Base-by-base conservation (phyloP, 2,888 invertebrate genomes). In the Agrotis puta region DNA sequence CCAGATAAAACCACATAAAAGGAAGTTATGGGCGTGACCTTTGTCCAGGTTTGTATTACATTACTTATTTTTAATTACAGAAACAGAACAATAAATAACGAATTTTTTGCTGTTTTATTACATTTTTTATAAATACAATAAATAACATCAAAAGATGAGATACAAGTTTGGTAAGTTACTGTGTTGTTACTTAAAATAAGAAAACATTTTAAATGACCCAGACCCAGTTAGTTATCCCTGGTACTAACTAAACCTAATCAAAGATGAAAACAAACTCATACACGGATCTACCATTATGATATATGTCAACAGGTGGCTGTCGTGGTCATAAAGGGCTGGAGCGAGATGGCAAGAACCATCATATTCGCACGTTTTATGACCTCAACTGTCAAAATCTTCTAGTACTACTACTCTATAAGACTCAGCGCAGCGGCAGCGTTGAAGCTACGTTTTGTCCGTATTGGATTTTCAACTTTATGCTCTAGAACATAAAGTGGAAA, bases 201-300 rank as follows among this genome's bases (percentile, higher is more conserved):
- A 58, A 48, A 71, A 74, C 51, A 50, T 16, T 66, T 50, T n/a
- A 66, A 27, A 77, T 77, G 54, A 67, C 59, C 45, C 81, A 62
- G 22, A 39, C 63, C 73, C 71, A 54, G 74, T 84, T 85, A 83
- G 84, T 82, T 70, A n/a, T 50, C 54, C 56, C 72, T 70, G 14
- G 11, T 67, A 66, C 48, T 74, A 48, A 33, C n/a, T 54, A 59
- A 48, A 73, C 70, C 27, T 59, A 77, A 62, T 56, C 50, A 64
- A 74, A 66, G 69, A 79, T 79, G 61, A 24, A 64, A 59, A 62
- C 39, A 77, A 72, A 73, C 4, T 57, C 14, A 50, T 64, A 67
- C 57, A 27, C 78, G 81, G 80, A 79, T 77, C 69, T 85, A 80
- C 70, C 58, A 81, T 75, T 56, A 33, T 18, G 16, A 7, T 74